Evolutionary conservation across 2,888 invertebrate genomes (phyloP).

Genomic region (Ophonus ardosiacus): DNA sequence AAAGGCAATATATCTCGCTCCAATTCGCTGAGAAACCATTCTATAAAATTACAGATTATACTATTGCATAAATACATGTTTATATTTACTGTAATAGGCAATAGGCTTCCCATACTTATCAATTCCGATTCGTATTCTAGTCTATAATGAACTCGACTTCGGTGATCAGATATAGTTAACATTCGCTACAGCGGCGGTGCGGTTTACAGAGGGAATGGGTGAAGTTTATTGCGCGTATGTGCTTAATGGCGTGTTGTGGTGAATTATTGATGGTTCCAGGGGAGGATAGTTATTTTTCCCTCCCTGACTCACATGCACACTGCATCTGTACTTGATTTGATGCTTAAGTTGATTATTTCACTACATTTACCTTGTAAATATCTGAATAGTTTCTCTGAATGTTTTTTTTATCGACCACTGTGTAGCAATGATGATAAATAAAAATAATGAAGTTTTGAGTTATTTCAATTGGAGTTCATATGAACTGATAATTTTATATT

Average conservation of each 20-base stretch:
- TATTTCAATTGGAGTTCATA: neutral
- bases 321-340: conserved; percentile 38
- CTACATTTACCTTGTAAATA: conserved; percentile 40
- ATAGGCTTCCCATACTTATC: too few species aligned
- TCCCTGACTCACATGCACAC: conserved; percentile 24
- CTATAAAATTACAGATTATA: too few species aligned
- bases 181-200: neutral
- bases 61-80: too few species aligned
- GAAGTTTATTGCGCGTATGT: conserved; percentile 35
- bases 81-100: too few species aligned
- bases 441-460: neutral
- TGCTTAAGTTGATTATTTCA: conserved; percentile 41
- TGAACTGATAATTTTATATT: neutral
- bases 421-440: conserved; percentile 10
- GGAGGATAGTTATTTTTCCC: conserved; percentile 9
- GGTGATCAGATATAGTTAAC: conserved; percentile 21
- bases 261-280: conserved; percentile 40
- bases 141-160: conserved; percentile 22
- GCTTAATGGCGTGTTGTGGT: conserved; percentile 42
- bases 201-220: neutral
- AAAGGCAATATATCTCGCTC: too few species aligned
- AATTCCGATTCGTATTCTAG: neutral
- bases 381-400: neutral
- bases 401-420: neutral
- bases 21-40: too few species aligned